These are phyloP conservation scores for Gopherus flavomarginatus DNA, from an alignment of 2,113 vertebrate genomes.

Conservation along the genomic window DNA sequence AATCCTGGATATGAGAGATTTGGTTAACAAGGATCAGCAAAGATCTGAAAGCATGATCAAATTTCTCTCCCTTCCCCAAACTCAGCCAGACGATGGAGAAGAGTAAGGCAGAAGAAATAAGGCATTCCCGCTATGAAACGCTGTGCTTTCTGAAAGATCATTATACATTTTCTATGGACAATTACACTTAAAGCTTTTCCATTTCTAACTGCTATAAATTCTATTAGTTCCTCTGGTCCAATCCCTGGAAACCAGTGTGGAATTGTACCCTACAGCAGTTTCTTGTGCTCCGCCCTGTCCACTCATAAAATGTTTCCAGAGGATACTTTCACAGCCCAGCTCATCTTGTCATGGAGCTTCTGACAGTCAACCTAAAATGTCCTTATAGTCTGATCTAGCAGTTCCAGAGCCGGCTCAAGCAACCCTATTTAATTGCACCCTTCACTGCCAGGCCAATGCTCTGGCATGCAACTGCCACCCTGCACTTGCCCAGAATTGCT, in stretches of 20 bases:
- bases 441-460: fast-evolving
- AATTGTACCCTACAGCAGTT: background rate
- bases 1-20: background rate
- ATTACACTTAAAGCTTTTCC: background rate
- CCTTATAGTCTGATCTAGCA: background rate
- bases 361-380: background rate
- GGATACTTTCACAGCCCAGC: background rate
- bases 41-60: background rate
- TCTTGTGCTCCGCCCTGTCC: background rate
- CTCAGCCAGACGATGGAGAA: background rate
- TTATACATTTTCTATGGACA: background rate
- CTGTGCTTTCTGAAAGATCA: background rate
- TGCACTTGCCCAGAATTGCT: background rate
- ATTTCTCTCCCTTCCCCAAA: background rate
- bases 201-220: background rate
- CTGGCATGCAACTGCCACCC: too few species aligned
- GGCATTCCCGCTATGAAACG: background rate
- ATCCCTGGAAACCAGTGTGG: background rate
- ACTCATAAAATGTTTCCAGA: background rate
- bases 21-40: background rate
- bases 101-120: background rate
- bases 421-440: background rate
- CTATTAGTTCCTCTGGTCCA: background rate
- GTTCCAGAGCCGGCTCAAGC: background rate
- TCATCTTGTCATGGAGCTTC: background rate